A percentile compares a stretch with the other conserved stretches of the same genome.
These are phyloP conservation scores for Temnopleurus reevesii DNA, from an alignment of 53 echinoderm and acorn worm species.

Conservation along the genomic window DNA sequence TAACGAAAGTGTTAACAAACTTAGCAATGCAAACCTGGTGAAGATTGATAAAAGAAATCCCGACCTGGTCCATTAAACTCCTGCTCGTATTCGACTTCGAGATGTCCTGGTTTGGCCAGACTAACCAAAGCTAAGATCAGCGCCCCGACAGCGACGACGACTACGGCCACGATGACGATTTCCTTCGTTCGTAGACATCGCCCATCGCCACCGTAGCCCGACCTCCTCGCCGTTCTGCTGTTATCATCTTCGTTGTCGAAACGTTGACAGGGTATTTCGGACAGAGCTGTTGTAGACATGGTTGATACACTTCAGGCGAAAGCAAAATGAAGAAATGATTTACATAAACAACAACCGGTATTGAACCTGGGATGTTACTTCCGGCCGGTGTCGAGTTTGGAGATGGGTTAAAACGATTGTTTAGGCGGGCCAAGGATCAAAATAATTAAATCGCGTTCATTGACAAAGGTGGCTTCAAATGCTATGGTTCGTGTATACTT, in stretches of 20 bases:
- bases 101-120: conserved; percentile 4
- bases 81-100: conserved; percentile 31
- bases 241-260: neutral
- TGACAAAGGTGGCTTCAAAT: too few species aligned
- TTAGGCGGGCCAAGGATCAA: too few species aligned
- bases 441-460: too few species aligned
- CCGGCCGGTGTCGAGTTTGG: too few species aligned
- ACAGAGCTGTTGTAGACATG: conserved; percentile 32
- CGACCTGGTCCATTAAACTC: conserved; percentile 15
- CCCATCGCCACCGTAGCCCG: neutral
- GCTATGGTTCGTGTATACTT: too few species aligned
- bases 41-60: neutral
- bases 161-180: neutral
- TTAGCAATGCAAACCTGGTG: too few species aligned
- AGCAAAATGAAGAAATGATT: neutral
- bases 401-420: too few species aligned
- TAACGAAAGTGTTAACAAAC: too few species aligned
- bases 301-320: neutral
- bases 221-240: neutral
- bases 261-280: neutral
- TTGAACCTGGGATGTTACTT: neutral
- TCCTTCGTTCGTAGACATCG: neutral
- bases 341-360: neutral
- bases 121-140: neutral
- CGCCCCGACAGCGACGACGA: conserved; percentile 4